Evolutionary conservation across 2,888 invertebrate species (phyloP), one percentile per base, ranked within the genome.

Genomic region (Sarcophaga carnaria): DNA sequence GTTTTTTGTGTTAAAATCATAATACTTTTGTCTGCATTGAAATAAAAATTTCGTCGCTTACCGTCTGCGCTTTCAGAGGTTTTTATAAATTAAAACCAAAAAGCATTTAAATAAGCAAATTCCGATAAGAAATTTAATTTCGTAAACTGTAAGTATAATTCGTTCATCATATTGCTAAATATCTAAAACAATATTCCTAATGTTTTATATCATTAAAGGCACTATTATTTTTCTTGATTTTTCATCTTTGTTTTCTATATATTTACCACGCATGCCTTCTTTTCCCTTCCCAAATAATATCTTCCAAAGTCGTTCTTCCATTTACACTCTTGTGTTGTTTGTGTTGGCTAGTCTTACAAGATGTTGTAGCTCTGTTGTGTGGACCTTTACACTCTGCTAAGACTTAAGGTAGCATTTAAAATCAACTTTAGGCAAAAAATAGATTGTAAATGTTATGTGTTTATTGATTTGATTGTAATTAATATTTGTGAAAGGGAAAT

Each of bases 191-290:
- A 60, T 37, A 37, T 72, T 80, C 49, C 54, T 63, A 25, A 45
- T 20, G 22, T 45, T 72, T 60, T 72, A n/a, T 22, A 47, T 49
- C 45, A 63, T 64, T 8, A 25, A 12, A 3, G 3, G 22, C 6
- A 67, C 4, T 67, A n/a, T 17, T 62, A 17, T 47, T 72, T 37
- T 70, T 25, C 12, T 49, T 54, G 25, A 49, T 63, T 47, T 62
- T 47, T 25, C 47, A 17, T 59, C 17, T 60, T 72, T 71, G 10
- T 11, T 74, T 47, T 27, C 12, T 49, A 17, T 78, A 12, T 20
- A 27, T 37, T 11, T 54, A 71, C 37, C 49, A 80, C 79, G 71
- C 71, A 80, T 80, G 71, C 45, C 37, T 80, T 64, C 45, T 54
- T 59, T 54, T 64, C 12, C 54, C 17, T 4, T 54, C 17, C 54